These are phyloP conservation scores for Tokudaia tokunoshimensis DNA, from an alignment of 2,797 vertebrate species.

Conservation along the genomic window DNA sequence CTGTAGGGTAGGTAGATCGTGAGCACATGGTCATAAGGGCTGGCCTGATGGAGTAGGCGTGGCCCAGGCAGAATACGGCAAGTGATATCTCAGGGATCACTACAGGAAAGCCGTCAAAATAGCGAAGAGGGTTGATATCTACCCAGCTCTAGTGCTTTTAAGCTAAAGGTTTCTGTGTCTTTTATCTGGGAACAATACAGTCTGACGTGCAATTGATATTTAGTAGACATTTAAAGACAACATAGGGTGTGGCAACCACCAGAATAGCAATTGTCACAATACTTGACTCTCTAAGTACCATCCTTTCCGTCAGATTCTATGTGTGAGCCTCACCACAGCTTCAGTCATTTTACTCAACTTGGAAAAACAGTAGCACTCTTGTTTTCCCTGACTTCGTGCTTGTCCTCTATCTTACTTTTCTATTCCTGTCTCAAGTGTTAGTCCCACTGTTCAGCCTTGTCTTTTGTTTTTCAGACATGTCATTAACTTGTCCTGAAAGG, in stretches of 20 bases:
- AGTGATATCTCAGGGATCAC: not conserved
- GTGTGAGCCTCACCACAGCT: not conserved
- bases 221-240: not conserved
- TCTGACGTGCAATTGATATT: not conserved
- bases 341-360: not conserved
- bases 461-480: constrained; percentile 35
- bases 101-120: not conserved
- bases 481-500: not conserved
- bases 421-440: not conserved
- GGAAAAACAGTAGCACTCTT: not conserved
- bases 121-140: not conserved
- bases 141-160: not conserved
- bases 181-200: not conserved
- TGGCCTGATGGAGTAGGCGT: too few relatives aligned
- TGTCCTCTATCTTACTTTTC: not conserved
- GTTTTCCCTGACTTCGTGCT: not conserved
- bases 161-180: not conserved
- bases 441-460: not conserved
- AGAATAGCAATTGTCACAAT: not conserved
- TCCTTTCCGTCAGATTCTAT: not conserved
- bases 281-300: not conserved
- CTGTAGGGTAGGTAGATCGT: not conserved
- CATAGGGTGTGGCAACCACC: not conserved
- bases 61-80: not conserved
- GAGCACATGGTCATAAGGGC: not conserved